Base-by-base conservation (phyloP, 2,797 vertebrate genomes). In the Sebastes cheni region DNA sequence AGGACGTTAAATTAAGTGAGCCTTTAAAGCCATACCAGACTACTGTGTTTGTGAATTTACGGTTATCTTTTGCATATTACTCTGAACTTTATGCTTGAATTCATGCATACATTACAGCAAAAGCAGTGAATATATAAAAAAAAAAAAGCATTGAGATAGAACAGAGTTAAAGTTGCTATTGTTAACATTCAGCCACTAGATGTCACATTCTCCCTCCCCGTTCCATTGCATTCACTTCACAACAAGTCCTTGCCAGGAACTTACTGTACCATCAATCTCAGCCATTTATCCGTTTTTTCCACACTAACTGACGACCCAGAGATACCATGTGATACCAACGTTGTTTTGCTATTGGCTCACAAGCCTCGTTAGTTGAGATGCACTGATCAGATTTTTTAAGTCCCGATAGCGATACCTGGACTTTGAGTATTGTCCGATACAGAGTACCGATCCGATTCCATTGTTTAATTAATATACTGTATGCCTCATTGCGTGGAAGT, bases 1-100 rank as follows among this genome's bases (percentile, higher is more conserved):
- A 68, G 85, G 78, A 75, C 46, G 16, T 58, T 72, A 69, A 79
- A 77, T 69, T 36, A 82, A 55, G 16, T 56, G 34, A 75, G 8
- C n/a, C 58, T 72, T 71, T 64, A 80, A 65, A 78, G 52, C 58
- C 54, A 54, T 29, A 66, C 30, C 25, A 65, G 10, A 25, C 1
- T 8, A 42, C 34, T 68, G 14, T 46, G 8, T 54, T 20, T 20
- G 11, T 50, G 34, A 72, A 59, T 61, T 76, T 46, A 34, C 22
- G n/a, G 5, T 39, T 34, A 46, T 52, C 7, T 30, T 54, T 29
- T 56, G 42, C 13, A 79, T 3, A 60, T 59, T 20, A 29, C 10
- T 25, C 4, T 71, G 6, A 75, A 75, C 13, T 25, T n/a, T 6
- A 54, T 52, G 27, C 11, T 32, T 70, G n/a, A 56, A 72, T 54